Base-by-base conservation (phyloP, 2,113 vertebrate species). In the Polypterus bichir region DNA sequence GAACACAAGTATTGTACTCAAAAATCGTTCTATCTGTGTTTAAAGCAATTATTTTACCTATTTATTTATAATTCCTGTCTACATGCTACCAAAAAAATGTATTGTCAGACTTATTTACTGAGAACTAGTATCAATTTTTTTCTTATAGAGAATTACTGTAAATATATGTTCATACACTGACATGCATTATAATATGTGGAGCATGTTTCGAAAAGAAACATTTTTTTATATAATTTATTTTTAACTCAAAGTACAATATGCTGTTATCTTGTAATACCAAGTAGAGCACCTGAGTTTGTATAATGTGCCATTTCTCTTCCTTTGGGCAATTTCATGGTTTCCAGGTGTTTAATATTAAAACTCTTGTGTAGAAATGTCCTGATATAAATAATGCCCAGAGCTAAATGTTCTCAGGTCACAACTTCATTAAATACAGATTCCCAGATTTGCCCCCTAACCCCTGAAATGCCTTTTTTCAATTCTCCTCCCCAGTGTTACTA, bases 341-440 rank as follows among this genome's bases (percentile, higher is more conserved):
- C 71, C 64, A 72, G 64, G 56, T 77, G 67, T 73, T 82, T 74
- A 76, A 84, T 83, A 81, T 77, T 76, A 77, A 80, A 79, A 44
- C 57, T 66, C 54, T 66, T 73, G 48, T 55, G 72, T 62, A 71
- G 69, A 64, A 70, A 76, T 75, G 70, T 75, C 66, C 65, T 62
- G 62, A 73, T 77, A 75, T 72, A 72, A 67, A 70, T 67, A 64
- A 60, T 46, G 7, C 59, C 9, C 58, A 63, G 75, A 76, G 79
- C 71, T 63, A 59, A 70, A 65, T 73, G 69, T 77, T 82, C 71
- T 65, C 49, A 74, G 59, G 60, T 76, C 72, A 83, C 72, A 73
- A 65, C 71, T 75, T 77, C 74, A 81, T 73, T 71, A 81, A 79
- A 71, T 81, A 74, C 66, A 71, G 68, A 67, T 64, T 70, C 66